Conservation (phyloP, 2,888 invertebrate species). For the Molorchus minor region DNA sequence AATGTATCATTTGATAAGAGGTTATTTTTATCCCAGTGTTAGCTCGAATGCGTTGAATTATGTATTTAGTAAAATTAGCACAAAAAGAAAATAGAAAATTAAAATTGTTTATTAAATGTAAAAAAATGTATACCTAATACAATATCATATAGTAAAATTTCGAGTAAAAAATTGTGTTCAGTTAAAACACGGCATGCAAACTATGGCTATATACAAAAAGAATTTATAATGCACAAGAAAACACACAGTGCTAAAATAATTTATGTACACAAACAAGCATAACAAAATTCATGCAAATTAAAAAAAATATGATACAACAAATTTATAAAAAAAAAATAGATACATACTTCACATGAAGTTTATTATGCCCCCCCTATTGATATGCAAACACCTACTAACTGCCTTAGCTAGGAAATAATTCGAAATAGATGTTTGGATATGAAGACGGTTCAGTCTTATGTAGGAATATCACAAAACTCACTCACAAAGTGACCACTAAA, state of each 20-base stretch:
- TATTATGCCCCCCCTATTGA: conserved; percentile 28
- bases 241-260: conserved; percentile 37
- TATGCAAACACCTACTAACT: conserved; percentile 28
- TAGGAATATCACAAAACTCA: conserved; percentile 47
- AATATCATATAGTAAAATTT: conserved; percentile 12
- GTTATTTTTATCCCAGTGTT: conserved; percentile 40
- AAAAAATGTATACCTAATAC: conserved; percentile 15
- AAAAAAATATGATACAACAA: conserved; percentile 10
- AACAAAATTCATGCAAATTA: conserved; percentile 40
- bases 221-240: conserved; percentile 20
- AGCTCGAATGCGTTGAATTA: conserved; percentile 22
- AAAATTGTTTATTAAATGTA: conserved; percentile 27
- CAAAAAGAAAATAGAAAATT: conserved; percentile 38
- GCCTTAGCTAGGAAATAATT: conserved; percentile 15
- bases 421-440: conserved; percentile 35
- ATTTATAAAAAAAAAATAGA: not conserved
- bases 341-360: conserved; percentile 30
- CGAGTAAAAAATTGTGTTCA: conserved; percentile 13
- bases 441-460: conserved; percentile 44
- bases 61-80: conserved; percentile 46
- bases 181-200: conserved; percentile 37
- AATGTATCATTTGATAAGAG: conserved; percentile 36
- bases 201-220: conserved; percentile 29
- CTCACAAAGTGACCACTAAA: conserved; percentile 37
- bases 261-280: conserved; percentile 31